Base-by-base conservation (phyloP, 2,888 invertebrate genomes). In the Aproaerema taeniolella region DNA sequence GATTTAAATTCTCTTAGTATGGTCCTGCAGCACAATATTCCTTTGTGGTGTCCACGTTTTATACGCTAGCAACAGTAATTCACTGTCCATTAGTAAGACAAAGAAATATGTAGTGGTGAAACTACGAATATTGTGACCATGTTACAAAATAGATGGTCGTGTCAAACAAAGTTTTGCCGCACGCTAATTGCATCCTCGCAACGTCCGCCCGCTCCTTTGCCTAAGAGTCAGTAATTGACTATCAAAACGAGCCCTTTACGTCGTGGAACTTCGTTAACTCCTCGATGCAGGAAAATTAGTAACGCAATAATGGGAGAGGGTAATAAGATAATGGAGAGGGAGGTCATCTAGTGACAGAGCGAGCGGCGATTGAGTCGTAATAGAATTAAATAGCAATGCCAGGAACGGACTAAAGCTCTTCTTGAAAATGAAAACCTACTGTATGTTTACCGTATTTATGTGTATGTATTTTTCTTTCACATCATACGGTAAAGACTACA, bases 201-300 rank as follows among this genome's bases (percentile, higher is more conserved):
- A 7, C 13, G 14, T 17, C n/a, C 32, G 37, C 14, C 36, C 32
- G 32, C 20, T 67, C 72, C 79, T 76, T 75, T 73, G 67, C 67
- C 75, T 76, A 69, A 64, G 67, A 73, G 61, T 49, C 65, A 49
- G 65, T 86, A 86, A 86, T 86, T 85, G 85, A 76, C 85, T 73
- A 86, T 86, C 85, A 83, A 74, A 80, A 71, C 71, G 72, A 53
- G 65, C 71, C 78, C 82, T 82, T 80, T 79, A 65, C 71, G 64
- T 62, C 51, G 49, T 9, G 70, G 69, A 85, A 86, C 81, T 85
- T 76, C 60, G 80, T 86, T 85, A 85, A 61, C 74, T 68, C 42
- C 67, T 65, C 77, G 71, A 75, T 72, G 68, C 77, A 80, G 79
- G 79, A 76, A 83, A 81, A 85, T 85, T 82, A 82, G 78, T 81